These are phyloP conservation scores for Galago senegalensis DNA, from an alignment of 2,797 vertebrate species.

Conservation along the genomic window DNA sequence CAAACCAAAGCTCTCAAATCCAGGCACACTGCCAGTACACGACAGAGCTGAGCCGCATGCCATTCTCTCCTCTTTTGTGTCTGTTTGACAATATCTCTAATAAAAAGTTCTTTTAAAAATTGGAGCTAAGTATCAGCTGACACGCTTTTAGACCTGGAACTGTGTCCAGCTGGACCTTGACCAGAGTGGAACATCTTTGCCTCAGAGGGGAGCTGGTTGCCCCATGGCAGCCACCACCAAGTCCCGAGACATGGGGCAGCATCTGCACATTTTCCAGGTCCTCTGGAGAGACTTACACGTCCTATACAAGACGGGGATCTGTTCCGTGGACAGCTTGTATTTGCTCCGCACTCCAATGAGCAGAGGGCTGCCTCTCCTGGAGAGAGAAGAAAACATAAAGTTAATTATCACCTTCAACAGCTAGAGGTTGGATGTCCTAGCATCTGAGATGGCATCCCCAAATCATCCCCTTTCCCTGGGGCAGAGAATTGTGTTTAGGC, in stretches of 20 bases:
- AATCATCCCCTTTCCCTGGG: background rate
- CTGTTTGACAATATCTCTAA: background rate
- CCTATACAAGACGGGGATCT: slow-evolving; percentile 96
- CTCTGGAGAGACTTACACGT: slow-evolving; percentile 91
- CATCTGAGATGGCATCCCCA: background rate
- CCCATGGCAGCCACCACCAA: accelerated
- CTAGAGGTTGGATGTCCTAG: accelerated
- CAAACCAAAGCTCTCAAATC: background rate
- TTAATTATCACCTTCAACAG: background rate
- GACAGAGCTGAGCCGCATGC: background rate
- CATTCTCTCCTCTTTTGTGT: background rate
- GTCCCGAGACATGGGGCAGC: background rate
- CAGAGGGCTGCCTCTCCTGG: slow-evolving; percentile 97
- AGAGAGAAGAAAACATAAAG: slow-evolving; percentile 39
- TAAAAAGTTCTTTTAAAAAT: background rate
- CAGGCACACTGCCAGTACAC: background rate
- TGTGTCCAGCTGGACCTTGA: accelerated
- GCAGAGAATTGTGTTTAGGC: background rate
- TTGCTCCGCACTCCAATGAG: slow-evolving; percentile 97
- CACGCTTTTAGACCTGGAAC: background rate
- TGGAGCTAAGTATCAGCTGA: background rate
- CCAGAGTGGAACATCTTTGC: no score
- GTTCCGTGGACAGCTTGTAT: slow-evolving; percentile 94
- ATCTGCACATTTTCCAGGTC: background rate
- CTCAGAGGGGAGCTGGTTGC: background rate